Evolutionary conservation across 2,888 invertebrate species (phyloP), one percentile per base, ranked within the genome.

Genomic region (Drosophila borborema): DNA sequence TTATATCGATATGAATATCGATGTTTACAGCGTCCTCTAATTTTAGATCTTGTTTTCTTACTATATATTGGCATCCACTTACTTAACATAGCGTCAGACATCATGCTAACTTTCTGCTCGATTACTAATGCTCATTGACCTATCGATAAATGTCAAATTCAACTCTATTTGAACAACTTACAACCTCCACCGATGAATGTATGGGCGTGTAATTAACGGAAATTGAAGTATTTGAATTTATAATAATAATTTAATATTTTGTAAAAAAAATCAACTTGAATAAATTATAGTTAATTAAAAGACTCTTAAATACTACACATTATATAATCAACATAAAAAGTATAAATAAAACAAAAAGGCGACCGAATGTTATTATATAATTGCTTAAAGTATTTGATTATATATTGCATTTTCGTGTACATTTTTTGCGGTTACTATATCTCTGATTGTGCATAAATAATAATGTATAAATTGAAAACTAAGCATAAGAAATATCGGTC

Each of bases 401-500:
- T 34, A 34, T 18, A 34, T 18, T 34, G 4, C 9, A 54, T 54
- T 45, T 45, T 45, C 18, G n/a, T 31, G 28, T 41, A 12, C 6
- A 55, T 28, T 7, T 28, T 41, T 31, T 40, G 31, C 28, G 51
- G 20, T 36, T 46, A n/a, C 28, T 54, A 34, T 40, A 12, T 40
- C 6, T 34, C 20, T 53, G 14, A 9, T 28, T 41, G 7, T 20
- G n/a, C 23, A 40, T 54, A 41, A 41, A 45, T 45, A 28, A 28
- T 31, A 58, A 31, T 28, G 28, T n/a, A 18, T 8, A 51, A 41
- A 34, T 34, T 40, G 14, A 38, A 28, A 46, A 53, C 67, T 74
- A 83, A 51, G 84, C 77, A 28, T 62, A 75, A 14, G 84, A 77
- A 49, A 59, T 65, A 54, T 79, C 77, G 10, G 49, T 43, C 46